A percentile compares a stretch with the other conserved stretches of the same genome.
Conservation (phyloP, 2,113 vertebrate species). For the Xiphophorus maculatus region DNA sequence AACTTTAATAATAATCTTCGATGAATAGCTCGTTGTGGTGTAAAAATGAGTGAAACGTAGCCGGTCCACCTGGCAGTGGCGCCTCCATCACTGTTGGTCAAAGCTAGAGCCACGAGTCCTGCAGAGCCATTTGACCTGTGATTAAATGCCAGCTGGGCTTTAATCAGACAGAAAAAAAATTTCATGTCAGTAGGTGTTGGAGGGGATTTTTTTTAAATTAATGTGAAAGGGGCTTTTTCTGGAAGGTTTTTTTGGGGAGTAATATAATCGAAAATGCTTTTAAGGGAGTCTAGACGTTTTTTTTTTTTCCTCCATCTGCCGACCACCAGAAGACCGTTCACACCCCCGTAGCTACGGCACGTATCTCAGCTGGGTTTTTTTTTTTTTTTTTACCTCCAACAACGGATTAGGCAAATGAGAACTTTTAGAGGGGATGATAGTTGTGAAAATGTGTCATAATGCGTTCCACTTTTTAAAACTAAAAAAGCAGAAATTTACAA, state of each 20-base stretch:
- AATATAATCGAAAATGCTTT: not conserved
- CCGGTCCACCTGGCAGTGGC: not conserved
- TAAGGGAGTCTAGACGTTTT: not conserved
- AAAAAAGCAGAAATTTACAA: too few relatives aligned
- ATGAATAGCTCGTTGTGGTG: not conserved
- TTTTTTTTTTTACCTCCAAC: too few relatives aligned
- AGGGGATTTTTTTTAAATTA: not conserved
- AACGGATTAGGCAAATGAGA: too few relatives aligned
- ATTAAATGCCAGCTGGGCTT: not conserved
- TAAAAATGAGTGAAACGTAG: not conserved
- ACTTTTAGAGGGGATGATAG: too few relatives aligned
- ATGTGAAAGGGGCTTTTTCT: not conserved
- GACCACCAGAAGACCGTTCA: too few relatives aligned
- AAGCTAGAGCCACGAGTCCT: not conserved
- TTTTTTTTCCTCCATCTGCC: not conserved
- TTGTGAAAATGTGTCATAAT: too few relatives aligned
- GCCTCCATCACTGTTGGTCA: not conserved
- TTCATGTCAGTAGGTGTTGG: not conserved
- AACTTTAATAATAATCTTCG: not conserved
- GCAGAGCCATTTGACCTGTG: not conserved
- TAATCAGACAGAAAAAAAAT: not conserved
- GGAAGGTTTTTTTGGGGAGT: too few relatives aligned
- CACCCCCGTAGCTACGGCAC: too few relatives aligned
- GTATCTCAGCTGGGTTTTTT: too few relatives aligned
- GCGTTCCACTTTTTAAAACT: too few relatives aligned